A percentile compares a stretch with the other conserved stretches of the same genome.
phyloP scores from a whole-genome alignment of 2,888 invertebrate genomes.

The Petrophora chlorosata region DNA sequence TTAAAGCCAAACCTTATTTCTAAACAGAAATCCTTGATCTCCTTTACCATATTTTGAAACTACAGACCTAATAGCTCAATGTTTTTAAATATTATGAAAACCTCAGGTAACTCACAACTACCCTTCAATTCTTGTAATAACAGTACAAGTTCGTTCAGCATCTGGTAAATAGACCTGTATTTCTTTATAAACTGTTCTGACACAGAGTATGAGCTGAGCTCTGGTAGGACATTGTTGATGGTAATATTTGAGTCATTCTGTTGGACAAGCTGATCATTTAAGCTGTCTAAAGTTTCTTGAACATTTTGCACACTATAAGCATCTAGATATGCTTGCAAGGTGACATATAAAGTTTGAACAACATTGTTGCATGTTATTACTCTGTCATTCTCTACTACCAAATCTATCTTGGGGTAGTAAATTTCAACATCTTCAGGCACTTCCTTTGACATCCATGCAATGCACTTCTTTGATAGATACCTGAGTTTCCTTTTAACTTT shows the following conservation, averaged over 20 bases:
- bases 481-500: slow-evolving; percentile 44
- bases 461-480: slow-evolving; percentile 49
- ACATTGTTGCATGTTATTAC: slow-evolving; percentile 54
- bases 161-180: slow-evolving; percentile 58
- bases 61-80: slow-evolving; percentile 47
- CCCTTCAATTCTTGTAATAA: slow-evolving; percentile 47
- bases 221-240: slow-evolving; percentile 27
- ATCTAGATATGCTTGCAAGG: slow-evolving; percentile 66
- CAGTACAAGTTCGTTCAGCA: slow-evolving; percentile 51
- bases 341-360: slow-evolving; percentile 57
- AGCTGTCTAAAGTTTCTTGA: slow-evolving; percentile 55
- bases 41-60: not conserved
- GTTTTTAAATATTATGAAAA: slow-evolving; percentile 57
- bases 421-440: slow-evolving; percentile 14
- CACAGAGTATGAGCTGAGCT: slow-evolving; percentile 51
- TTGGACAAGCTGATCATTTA: slow-evolving; percentile 52
- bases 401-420: slow-evolving; percentile 49
- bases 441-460: slow-evolving; percentile 11
- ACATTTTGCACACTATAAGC: slow-evolving; percentile 60
- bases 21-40: not conserved
- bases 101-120: slow-evolving; percentile 43
- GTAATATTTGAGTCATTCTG: slow-evolving; percentile 22
- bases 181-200: slow-evolving; percentile 63
- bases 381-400: slow-evolving; percentile 14
- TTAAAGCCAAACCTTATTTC: not conserved